Evolutionary conservation across 2,113 vertebrate species (phyloP).

Genomic region (Pollachius pollachius): DNA sequence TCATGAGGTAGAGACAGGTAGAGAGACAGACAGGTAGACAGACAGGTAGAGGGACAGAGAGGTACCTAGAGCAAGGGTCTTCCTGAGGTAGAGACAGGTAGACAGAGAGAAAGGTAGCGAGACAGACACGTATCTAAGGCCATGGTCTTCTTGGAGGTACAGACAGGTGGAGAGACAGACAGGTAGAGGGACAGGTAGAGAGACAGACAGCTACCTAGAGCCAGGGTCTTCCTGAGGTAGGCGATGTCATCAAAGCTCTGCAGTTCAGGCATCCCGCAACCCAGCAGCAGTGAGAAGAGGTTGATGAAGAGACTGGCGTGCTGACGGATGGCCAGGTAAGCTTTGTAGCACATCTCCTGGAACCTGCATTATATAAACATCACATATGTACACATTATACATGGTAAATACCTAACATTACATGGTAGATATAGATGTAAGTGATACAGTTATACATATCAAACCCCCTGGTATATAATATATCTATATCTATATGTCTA

Average conservation of each 20-base stretch:
- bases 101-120: too few relatives aligned
- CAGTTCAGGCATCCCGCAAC: conserved; percentile 66
- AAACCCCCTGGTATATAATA: too few relatives aligned
- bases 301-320: conserved; percentile 69
- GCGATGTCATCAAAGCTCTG: conserved; percentile 68
- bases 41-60: too few relatives aligned
- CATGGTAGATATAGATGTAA: background rate
- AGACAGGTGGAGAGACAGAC: background rate
- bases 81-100: too few relatives aligned
- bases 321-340: conserved; percentile 67
- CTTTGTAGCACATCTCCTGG: conserved; percentile 72
- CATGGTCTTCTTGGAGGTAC: background rate
- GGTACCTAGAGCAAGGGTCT: background rate
- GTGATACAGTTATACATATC: background rate
- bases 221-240: conserved; percentile 68
- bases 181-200: background rate
- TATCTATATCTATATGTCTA: too few relatives aligned
- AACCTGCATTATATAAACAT: conserved; percentile 44
- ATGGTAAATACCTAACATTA: background rate
- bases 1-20: conserved; percentile 51
- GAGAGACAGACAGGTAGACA: too few relatives aligned
- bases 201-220: conserved; percentile 53
- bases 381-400: background rate
- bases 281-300: conserved; percentile 68
- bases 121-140: background rate